Evolutionary conservation across 1,140 invertebrate genomes (phyloP), one percentile per base, ranked within the genome.

Genomic region (Trigoniulus corallinus): DNA sequence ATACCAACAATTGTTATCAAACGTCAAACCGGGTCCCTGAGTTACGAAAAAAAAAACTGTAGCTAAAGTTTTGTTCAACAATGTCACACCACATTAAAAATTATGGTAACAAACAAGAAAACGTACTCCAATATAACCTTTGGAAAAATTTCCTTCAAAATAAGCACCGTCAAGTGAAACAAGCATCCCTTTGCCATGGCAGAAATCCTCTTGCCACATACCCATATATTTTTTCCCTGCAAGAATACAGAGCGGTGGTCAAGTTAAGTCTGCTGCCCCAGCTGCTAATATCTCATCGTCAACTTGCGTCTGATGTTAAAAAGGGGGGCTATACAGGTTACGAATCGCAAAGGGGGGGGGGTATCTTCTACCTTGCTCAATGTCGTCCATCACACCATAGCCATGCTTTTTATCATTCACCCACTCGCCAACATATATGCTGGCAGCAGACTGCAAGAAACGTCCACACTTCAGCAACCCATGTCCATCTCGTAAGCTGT

Each of bases 111-210:
- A 43, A 52, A 54, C 51, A 54, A 42, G 46, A 52, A 26, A 53
- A 68, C 72, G 71, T 64, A 84, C 81, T 57, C 73, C 78, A 26
- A 91, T 66, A 56, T 82, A 74, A 62, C 84, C 80, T 58, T 81
- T 77, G 48, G 74, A 73, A 62, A 89, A 92, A 48, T 75, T 75
- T 23, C 87, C 87, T 70, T 89, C 86, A 58, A 88, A 89, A 67
- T 92, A 91, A 67, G 87, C 81, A 0, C 85, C 86, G 68, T 88
- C 84, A 47, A 88, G 69, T 1, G 86, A 88, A 1, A 91, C 84
- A 45, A 88, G 83, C 25, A 87, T 68, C 10, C 85, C 86, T 59
- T 74, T 76, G 0, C 86, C 86, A 62, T 84, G 78, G 53, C 81
- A 80, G 61, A 78, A 75, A 62, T 86, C 82, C 51, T 88, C 84